Conservation (phyloP, 2,888 invertebrate genomes). For the Subacronicta megacephala region DNA sequence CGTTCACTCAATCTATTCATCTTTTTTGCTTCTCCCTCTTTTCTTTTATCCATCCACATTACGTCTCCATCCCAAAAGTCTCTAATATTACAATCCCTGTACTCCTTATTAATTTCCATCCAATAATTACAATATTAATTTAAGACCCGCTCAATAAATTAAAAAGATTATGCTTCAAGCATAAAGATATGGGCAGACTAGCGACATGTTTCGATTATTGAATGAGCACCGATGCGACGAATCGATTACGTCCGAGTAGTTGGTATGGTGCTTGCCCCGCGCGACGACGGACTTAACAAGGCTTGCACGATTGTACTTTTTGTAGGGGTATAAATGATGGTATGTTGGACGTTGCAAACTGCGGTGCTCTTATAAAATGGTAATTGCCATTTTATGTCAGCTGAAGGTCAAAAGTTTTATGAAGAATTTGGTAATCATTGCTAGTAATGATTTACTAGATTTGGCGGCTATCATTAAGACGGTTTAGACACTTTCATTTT, state of each 20-base stretch:
- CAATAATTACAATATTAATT: slow-evolving; percentile 59
- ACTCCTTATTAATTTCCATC: slow-evolving; percentile 21
- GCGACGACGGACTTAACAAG: slow-evolving; percentile 72
- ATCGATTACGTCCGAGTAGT: slow-evolving; percentile 79
- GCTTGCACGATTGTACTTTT: slow-evolving; percentile 72
- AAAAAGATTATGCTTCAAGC: slow-evolving; percentile 76
- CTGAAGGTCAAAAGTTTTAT: background rate
- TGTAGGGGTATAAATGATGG: slow-evolving; percentile 61
- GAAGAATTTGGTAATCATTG: background rate
- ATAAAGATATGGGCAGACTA: slow-evolving; percentile 73
- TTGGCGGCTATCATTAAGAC: too few species aligned
- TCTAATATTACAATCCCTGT: background rate
- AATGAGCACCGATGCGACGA: slow-evolving; percentile 81
- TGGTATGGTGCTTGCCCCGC: slow-evolving; percentile 67
- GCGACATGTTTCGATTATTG: slow-evolving; percentile 82
- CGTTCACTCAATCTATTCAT: too few species aligned
- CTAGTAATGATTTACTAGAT: too few species aligned
- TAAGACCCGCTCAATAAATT: slow-evolving; percentile 70
- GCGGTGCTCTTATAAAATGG: slow-evolving; percentile 11
- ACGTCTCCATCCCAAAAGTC: background rate
- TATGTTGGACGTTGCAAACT: slow-evolving; percentile 59
- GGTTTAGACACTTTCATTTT: too few species aligned
- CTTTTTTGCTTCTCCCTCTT: too few species aligned
- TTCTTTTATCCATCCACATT: too few species aligned
- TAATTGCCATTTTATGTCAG: slow-evolving; percentile 1